Evolutionary conservation across 2,797 vertebrate species (phyloP), one percentile per base, ranked within the genome.

Genomic region (Cuniculus paca): DNA sequence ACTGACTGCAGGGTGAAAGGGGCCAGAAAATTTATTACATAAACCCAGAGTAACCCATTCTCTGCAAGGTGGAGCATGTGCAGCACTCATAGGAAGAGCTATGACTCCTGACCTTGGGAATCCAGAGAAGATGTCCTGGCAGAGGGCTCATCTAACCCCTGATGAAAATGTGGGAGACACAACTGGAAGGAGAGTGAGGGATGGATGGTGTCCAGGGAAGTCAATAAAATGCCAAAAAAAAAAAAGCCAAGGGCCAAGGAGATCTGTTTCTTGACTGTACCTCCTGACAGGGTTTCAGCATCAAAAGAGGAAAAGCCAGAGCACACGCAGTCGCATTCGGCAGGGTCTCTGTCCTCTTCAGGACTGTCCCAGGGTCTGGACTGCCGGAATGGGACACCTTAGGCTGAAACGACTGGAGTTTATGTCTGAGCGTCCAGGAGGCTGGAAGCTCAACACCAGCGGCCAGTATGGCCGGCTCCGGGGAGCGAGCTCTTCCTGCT

Each of bases 301-400:
- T 39, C 10, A 42, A 72, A n/a, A 17, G 36, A 72, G 10, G 20
- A 72, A 24, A 39, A 72, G 12, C 22, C 39, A 24, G 36, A 36
- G n/a, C 24, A 22, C 24, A 72, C 24, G 19, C 20, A 72, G 68
- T 42, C 20, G 7, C 20, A 72, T 24, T 10, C n/a, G 20, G 36
- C 68, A 42, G 68, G 20, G 9, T 24, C 36, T 26, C 20, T 5
- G 10, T 12, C 7, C 5, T 39, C 36, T 72, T 72, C 20, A 39
- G 20, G 10, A 39, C 36, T 8, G 16, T 24, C 36, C 65, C 22
- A 24, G 68, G 5, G 10, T 72, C 36, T 72, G 36, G 20, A 24
- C 17, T 12, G 20, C 22, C 4, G 1, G 42, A 12, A 39, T 22
- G 6, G 68, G 36, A 24, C 2, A 24, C 68, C 0, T 2, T 5